phyloP scores from a whole-genome alignment of 2,113 vertebrate genomes.

The Amazona vittata region DNA sequence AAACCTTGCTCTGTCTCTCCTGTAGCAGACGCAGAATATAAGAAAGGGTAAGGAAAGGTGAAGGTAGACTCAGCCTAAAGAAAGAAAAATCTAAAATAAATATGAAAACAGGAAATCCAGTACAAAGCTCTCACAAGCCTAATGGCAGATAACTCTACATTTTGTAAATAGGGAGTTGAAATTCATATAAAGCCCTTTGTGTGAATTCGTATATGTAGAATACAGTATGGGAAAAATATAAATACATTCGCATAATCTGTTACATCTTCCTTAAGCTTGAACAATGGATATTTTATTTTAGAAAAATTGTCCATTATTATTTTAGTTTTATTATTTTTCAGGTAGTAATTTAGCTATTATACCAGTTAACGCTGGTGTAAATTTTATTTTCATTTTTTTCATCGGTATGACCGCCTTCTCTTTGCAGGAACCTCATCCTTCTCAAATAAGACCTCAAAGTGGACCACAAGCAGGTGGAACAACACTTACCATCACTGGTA shows the following conservation, averaged over 20 bases:
- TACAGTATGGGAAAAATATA: not conserved
- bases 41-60: not conserved
- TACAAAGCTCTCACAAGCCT: not conserved
- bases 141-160: not conserved
- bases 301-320: not conserved
- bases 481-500: slow-evolving; percentile 84
- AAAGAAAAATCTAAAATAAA: not conserved
- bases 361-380: not conserved
- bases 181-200: not conserved
- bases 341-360: not conserved
- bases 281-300: not conserved
- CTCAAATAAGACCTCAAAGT: slow-evolving; percentile 71
- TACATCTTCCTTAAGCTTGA: not conserved
- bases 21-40: not conserved
- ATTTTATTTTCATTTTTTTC: not conserved
- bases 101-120: not conserved
- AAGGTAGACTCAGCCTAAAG: not conserved
- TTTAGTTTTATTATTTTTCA: not conserved
- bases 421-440: slow-evolving; percentile 82
- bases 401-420: not conserved
- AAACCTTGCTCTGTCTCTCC: not conserved
- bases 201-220: not conserved
- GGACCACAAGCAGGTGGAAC: slow-evolving; percentile 90
- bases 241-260: not conserved
- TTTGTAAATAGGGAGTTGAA: not conserved